A percentile compares a stretch with the other conserved stretches of the same genome.
phyloP scores from a whole-genome alignment of 64 coral and sea anemone species.

The Actinia tenebrosa region DNA sequence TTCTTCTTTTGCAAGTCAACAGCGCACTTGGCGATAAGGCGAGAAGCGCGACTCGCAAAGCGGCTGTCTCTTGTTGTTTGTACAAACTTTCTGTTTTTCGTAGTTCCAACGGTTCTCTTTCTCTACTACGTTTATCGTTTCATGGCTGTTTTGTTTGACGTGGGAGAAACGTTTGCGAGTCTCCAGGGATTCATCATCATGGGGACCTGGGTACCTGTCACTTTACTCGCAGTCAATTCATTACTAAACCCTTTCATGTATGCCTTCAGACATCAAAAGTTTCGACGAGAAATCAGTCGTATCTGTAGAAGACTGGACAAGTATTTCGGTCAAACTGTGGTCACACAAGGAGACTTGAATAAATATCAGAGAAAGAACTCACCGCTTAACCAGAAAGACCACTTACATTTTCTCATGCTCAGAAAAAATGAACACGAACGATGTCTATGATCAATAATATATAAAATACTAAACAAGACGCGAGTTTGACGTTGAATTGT shows the following conservation, averaged over 20 bases:
- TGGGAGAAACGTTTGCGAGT: conserved; percentile 11
- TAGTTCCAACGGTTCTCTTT: conserved; percentile 40
- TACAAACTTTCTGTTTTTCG: conserved; percentile 56
- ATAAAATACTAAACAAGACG: not conserved
- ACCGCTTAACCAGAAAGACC: not conserved
- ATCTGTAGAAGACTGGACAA: conserved; percentile 14
- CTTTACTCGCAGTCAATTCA: conserved; percentile 35
- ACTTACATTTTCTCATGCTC: not conserved
- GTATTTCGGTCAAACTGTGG: conserved; percentile 15
- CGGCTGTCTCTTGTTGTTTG: conserved; percentile 43
- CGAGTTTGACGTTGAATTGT: too few species aligned
- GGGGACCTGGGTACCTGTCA: conserved; percentile 58
- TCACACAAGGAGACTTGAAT: not conserved
- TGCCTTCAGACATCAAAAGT: conserved; percentile 43
- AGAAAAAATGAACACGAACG: not conserved
- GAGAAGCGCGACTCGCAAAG: conserved; percentile 49
- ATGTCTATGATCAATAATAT: not conserved
- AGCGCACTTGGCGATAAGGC: conserved; percentile 35
- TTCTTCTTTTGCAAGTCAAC: conserved; percentile 39
- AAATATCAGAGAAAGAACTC: not conserved
- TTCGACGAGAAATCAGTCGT: conserved; percentile 25
- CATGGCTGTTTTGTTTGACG: conserved; percentile 12
- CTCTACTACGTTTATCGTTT: conserved; percentile 51
- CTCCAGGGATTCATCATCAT: conserved; percentile 35
- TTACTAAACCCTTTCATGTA: conserved; percentile 56